Conservation (phyloP, 2,888 invertebrate species). For the Diplazon laetatorius region DNA sequence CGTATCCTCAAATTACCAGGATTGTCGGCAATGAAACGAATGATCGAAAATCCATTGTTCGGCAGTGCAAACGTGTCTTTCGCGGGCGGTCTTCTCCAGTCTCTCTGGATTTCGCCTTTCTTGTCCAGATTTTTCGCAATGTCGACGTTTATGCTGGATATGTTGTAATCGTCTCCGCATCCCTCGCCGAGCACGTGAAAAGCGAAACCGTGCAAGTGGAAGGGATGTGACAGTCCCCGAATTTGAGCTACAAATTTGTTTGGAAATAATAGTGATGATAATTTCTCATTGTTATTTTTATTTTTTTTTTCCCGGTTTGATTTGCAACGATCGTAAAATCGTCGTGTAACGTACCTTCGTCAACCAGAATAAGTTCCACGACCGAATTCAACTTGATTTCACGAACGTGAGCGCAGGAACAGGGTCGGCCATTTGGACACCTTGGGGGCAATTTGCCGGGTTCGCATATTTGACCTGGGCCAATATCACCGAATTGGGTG, state of each 20-base stretch:
- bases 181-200: constrained; percentile 93
- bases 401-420: constrained; percentile 84
- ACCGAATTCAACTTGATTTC: constrained; percentile 90
- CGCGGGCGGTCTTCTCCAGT: constrained; percentile 85
- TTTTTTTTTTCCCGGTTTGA: background rate
- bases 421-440: constrained; percentile 69
- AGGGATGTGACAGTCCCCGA: constrained; percentile 92
- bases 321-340: background rate
- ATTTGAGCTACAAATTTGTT: constrained; percentile 91
- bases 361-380: constrained; percentile 94
- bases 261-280: too few relatives aligned
- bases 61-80: constrained; percentile 95
- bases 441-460: constrained; percentile 86
- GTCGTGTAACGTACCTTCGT: constrained; percentile 87
- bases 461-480: constrained; percentile 90
- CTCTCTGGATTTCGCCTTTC: constrained; percentile 86
- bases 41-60: constrained; percentile 93
- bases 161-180: constrained; percentile 45
- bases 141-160: constrained; percentile 86
- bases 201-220: constrained; percentile 93
- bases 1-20: constrained; percentile 87
- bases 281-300: background rate
- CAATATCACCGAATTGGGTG: constrained; percentile 90
- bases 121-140: constrained; percentile 90
- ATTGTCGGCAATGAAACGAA: constrained; percentile 93